Percentiles rank a stretch among this genome's conserved stretches.
Conservation (phyloP, 2,797 vertebrate species). For the Echiichthys vipera region DNA sequence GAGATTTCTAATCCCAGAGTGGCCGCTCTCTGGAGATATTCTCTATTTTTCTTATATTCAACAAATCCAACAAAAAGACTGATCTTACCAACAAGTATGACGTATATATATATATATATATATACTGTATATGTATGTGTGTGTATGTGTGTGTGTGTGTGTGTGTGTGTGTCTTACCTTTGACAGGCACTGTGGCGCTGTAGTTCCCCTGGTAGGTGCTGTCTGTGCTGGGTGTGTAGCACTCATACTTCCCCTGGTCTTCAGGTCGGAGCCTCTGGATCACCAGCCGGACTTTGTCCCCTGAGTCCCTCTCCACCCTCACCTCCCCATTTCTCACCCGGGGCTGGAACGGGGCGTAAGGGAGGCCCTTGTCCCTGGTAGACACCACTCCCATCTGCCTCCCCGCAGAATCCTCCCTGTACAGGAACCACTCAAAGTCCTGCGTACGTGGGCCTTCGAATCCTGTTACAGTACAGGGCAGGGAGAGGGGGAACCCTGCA, state of each 20-base stretch:
- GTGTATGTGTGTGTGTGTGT: no score
- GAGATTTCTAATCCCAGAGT: not conserved
- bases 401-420: slow-evolving; percentile 79
- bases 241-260: slow-evolving; percentile 90
- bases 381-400: slow-evolving; percentile 87
- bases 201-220: slow-evolving; percentile 89
- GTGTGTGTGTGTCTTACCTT: slow-evolving; percentile 87
- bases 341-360: slow-evolving; percentile 82
- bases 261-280: slow-evolving; percentile 86
- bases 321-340: slow-evolving; percentile 87
- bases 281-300: slow-evolving; percentile 83
- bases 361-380: slow-evolving; percentile 87
- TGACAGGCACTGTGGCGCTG: slow-evolving; percentile 85
- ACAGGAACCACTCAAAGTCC: slow-evolving; percentile 93
- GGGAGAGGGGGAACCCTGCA: slow-evolving; percentile 85
- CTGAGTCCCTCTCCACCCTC: slow-evolving; percentile 87
- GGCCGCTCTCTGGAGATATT: not conserved
- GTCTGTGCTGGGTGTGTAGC: slow-evolving; percentile 92
- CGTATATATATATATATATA: no score
- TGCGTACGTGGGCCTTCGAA: slow-evolving; percentile 88
- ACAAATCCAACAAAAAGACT: not conserved
- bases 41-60: not conserved
- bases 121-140: no score
- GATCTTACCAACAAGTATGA: not conserved
- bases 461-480: slow-evolving; percentile 86